Base-by-base conservation (phyloP, 2,888 invertebrate species). In the Acanthosepion esculentum region DNA sequence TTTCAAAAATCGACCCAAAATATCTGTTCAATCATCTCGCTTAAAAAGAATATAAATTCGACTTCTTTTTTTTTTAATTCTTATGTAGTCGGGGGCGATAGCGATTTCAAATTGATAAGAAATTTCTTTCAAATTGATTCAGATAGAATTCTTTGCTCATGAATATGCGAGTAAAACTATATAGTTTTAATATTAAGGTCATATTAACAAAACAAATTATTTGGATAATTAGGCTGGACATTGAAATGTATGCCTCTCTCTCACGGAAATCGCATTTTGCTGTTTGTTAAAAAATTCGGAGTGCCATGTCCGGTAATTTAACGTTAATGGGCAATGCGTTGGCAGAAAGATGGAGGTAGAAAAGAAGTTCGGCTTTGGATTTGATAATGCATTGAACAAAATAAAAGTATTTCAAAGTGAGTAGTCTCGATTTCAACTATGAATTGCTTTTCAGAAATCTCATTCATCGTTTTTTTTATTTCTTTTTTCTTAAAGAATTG, bases 271-370 rank as follows among this genome's bases (percentile, higher is more conserved):
- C 78, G 33, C 10, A 78, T 78, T 78, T 78, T 78, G n/a, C n/a
- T 78, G 78, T 78, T 78, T 78, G 78, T 78, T n/a, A n/a, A 78
- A 78, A 33, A n/a, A 78, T 78, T 78, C 33, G n/a, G n/a, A 15
- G 78, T n/a, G n/a, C 78, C n/a, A 78, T 78, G 78, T 78, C 78
- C 78, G 78, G 78, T 78, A 78, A 78, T 78, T 78, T n/a, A 78
- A n/a, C n/a, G 78, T 33, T 78, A 78, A 78, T n/a, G 78, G 33
- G 78, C n/a, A 78, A 15, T 78, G n/a, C 78, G 12, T 78, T 12
- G n/a, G 78, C 78, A n/a, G 78, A n/a, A 15, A 33, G 78, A 33
- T n/a, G 15, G n/a, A 78, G 78, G n/a, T 15, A 78, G 78, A 18
- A 78, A 33, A 78, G 78, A 78, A 7, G n/a, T n/a, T 78, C 78